Evolutionary conservation across 2,797 vertebrate genomes (phyloP).

Genomic region (Danio kyathit): DNA sequence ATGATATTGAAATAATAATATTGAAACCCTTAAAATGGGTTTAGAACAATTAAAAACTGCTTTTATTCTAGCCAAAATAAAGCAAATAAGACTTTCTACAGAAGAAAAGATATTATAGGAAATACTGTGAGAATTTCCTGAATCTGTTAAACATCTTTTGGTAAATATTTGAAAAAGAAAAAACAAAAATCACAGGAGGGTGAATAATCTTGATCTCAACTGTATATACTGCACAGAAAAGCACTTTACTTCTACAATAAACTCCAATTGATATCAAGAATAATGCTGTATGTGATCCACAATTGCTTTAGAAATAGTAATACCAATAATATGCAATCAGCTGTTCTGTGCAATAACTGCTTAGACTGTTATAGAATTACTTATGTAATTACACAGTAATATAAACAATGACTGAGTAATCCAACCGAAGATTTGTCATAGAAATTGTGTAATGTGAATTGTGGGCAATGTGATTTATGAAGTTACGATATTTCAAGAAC

Average conservation of each 20-base stretch:
- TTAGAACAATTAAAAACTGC: no score
- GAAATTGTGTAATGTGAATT: neutral
- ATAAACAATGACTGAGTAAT: neutral
- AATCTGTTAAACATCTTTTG: no score
- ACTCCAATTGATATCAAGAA: neutral
- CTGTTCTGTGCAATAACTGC: neutral
- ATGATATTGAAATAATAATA: no score
- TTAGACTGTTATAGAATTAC: neutral
- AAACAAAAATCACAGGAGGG: no score
- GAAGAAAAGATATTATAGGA: no score
- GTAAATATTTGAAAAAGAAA: no score
- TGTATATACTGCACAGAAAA: no score
- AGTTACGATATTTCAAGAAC: neutral
- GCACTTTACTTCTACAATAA: neutral
- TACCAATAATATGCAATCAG: neutral
- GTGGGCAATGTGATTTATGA: conserved; percentile 6
- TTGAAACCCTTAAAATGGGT: no score
- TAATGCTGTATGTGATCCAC: neutral
- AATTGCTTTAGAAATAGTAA: neutral
- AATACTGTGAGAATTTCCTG: no score
- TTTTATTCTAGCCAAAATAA: no score
- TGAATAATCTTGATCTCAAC: no score
- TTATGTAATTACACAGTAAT: neutral
- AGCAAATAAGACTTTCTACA: no score
- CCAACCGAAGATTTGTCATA: neutral